Evolutionary conservation across 2,113 vertebrate genomes (phyloP).

Genomic region (Empidonax traillii): DNA sequence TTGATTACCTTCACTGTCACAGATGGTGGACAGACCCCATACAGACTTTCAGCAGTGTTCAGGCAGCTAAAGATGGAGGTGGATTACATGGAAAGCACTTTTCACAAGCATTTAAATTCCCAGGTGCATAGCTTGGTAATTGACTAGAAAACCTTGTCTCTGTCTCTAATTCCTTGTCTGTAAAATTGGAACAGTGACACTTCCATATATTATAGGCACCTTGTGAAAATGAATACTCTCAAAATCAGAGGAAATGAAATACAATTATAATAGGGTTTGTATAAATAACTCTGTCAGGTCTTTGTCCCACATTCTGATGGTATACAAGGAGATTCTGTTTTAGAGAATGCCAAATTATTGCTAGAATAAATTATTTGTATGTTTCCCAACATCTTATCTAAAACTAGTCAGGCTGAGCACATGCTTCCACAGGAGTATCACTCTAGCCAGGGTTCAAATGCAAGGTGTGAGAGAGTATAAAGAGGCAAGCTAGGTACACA

Average conservation of each 20-base stretch:
- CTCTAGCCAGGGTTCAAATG: not conserved
- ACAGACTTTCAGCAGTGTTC: not conserved
- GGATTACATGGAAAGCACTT: not conserved
- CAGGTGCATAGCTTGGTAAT: not conserved
- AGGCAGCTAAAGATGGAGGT: not conserved
- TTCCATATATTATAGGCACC: not conserved
- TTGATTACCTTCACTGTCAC: not conserved
- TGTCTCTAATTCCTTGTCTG: not conserved
- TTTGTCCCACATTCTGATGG: not conserved
- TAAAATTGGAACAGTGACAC: not conserved
- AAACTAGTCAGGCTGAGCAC: not conserved
- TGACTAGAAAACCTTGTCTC: not conserved
- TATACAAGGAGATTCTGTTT: not conserved
- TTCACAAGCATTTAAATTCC: not conserved
- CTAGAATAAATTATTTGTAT: not conserved
- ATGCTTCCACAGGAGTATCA: not conserved
- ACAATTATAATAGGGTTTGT: not conserved
- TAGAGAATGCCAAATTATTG: not conserved
- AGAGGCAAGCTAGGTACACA: not conserved
- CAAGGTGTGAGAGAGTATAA: not conserved
- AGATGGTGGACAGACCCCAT: not conserved
- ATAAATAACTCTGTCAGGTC: not conserved
- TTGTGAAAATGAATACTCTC: not conserved
- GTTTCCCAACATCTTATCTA: not conserved
- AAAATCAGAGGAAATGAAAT: not conserved